Evolutionary conservation across 2,888 invertebrate genomes (phyloP), one percentile per base, ranked within the genome.

Genomic region (Physocephala rufipes): DNA sequence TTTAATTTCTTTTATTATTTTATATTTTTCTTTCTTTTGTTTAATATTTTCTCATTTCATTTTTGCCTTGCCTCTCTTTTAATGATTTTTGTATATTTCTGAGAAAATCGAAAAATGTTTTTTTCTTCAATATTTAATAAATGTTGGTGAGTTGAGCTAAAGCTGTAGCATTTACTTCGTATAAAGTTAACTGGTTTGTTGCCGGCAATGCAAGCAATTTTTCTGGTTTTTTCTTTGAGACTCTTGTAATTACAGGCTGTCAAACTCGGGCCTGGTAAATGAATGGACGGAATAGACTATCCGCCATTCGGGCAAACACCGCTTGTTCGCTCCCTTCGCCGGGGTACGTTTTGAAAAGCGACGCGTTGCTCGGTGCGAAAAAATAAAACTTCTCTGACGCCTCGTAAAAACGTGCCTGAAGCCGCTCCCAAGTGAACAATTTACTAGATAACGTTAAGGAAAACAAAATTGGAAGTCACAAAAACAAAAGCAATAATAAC

Each of bases 341-440:
- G n/a, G n/a, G 2, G 58, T 59, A 61, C 55, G 47, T 28, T 13
- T 16, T 4, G 49, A n/a, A n/a, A 4, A 2, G 5, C 12, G 19
- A n/a, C 19, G 49, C 49, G 49, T 15, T 12, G 49, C 2, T 26
- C n/a, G 30, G 63, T 15, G 47, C 24, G 43, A 67, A 72, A 53
- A 67, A 70, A 71, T 47, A 58, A 58, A 58, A 24, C 21, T 15
- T 55, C 21, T 53, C 68, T 69, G 55, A 69, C 69, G 68, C 63
- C 67, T 64, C 65, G 67, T 68, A 49, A 62, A 61, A 71, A 64
- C 67, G 68, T 49, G 68, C 61, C 74, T 70, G 74, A 64, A 72
- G 74, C 72, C 70, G 73, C 74, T 75, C 74, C 75, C 74, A 74
- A 72, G 66, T 68, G 76, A 69, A 65, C 74, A 74, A 72, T 76